Evolutionary conservation across 2,888 invertebrate genomes (phyloP), one percentile per base, ranked within the genome.

Genomic region (Taphrorychus bicolor): DNA sequence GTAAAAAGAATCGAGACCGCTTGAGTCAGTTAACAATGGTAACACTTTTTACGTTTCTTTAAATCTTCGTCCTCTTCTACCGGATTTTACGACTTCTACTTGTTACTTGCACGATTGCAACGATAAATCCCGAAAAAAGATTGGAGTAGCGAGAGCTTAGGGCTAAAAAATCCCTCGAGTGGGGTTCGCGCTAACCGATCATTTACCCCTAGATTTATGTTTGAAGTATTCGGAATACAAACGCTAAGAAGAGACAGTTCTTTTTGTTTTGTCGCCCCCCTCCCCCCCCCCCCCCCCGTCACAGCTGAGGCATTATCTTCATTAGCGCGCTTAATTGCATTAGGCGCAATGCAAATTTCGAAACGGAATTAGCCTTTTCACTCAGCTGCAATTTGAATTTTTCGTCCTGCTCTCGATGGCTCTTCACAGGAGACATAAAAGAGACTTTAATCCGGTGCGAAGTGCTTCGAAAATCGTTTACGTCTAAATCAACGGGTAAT

Each of bases 191-290:
- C 77, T 80, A 82, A 82, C 82, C 81, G 81, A 82, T 82, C 82
- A 80, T 81, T 82, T 82, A 81, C 81, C 79, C 78, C 75, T 75
- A 77, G 81, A 82, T 82, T 82, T 82, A 82, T 82, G 82, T 79
- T 74, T 78, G 76, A 77, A 78, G 80, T 79, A 80, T 80, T 77
- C 78, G 65, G 79, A 79, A 80, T 80, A 79, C 80, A 81, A 81
- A 80, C 79, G 80, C 73, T 66, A 45, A 45, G 45, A 45, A 45
- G 45, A 5, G 45, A 45, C 45, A 45, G 16, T 45, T 45, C 45
- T 45, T 45, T 45, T 45, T 45, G 45, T 45, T 45, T 45, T 45
- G 14, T 45, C 17, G 45, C 17, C 45, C 16, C 45, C 32, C 11
- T 32, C 11, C 11, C 7, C n/a, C n/a, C n/a, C n/a, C n/a, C n/a